Evolutionary conservation across 1,140 invertebrate species (phyloP), one percentile per base, ranked within the genome.

Genomic region (Helicoverpa zea): DNA sequence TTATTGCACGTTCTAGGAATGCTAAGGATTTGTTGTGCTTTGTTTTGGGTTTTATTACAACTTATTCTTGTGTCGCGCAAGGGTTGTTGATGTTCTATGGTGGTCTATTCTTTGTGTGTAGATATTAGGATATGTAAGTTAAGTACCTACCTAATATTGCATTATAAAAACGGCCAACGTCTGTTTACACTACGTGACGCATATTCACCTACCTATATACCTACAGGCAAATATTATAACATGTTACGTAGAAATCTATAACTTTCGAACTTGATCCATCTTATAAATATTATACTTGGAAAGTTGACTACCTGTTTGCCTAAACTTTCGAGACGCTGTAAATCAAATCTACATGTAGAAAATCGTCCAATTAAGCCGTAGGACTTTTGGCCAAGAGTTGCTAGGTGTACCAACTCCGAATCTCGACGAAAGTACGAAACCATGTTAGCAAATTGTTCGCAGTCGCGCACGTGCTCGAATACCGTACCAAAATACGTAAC

Each of bases 371-470:
- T 78, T 78, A 76, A 66, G 29, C 61, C 29, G 23, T 54, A 54
- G 61, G 18, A 66, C 49, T 78, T 78, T 59, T 66, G 63, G 75
- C 29, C 18, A 78, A 58, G 79, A 74, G 79, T 80, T 80, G 68
- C 74, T 80, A 80, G 61, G 61, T 80, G 72, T 74, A 47, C 64
- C 58, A 76, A 76, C 81, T 76, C 35, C 47, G 52, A 68, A 79
- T 76, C 77, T 83, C 81, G 14, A 47, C n/a, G 43, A 58, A 70
- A 80, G 78, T 80, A 78, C 73, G 73, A 64, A 80, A 80, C 64
- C 66, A 51, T 83, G 78, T 83, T 77, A 63, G 73, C 49, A 77
- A 83, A 83, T 76, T 83, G 73, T 80, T 80, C 49, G 49, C 59
- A 72, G 29, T 70, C 66, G 52, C 72, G 18, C 43, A 76, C 58